Evolutionary conservation across 2,888 invertebrate genomes (phyloP).

Genomic region (Parochlus steinenii): DNA sequence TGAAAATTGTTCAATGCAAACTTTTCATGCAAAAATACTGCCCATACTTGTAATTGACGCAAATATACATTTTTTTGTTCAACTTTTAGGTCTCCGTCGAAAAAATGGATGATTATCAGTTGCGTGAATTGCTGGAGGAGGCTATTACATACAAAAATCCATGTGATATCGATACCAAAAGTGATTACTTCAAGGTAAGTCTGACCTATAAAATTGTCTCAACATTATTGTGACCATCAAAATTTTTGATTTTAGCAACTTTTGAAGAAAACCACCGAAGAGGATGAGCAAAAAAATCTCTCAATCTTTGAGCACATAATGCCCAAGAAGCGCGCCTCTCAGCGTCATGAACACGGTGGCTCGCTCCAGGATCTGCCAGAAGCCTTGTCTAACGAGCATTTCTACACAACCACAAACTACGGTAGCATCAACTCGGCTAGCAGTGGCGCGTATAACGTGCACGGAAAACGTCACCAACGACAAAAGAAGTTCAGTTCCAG

Average conservation of each 20-base stretch:
- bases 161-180: slow-evolving; percentile 71
- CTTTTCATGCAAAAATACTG: no score
- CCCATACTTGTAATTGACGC: no score
- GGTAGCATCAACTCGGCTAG: slow-evolving; percentile 13
- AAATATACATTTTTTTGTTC: no score
- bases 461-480: slow-evolving; percentile 22
- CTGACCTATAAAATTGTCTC: not conserved
- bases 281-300: slow-evolving; percentile 40
- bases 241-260: slow-evolving; percentile 38
- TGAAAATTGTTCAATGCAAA: no score
- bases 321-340: slow-evolving; percentile 29
- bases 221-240: not conserved
- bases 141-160: slow-evolving; percentile 72
- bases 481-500: slow-evolving; percentile 26
- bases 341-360: slow-evolving; percentile 37
- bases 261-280: slow-evolving; percentile 54
- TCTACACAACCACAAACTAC: slow-evolving; percentile 10
- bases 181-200: slow-evolving; percentile 59
- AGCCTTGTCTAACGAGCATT: slow-evolving; percentile 19
- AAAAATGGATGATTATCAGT: slow-evolving; percentile 56
- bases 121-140: slow-evolving; percentile 65
- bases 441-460: slow-evolving; percentile 3
- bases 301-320: slow-evolving; percentile 22
- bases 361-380: slow-evolving; percentile 43
- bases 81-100: no score